phyloP scores from a whole-genome alignment of 2,888 invertebrate genomes.

The Tolmerus cingulatus region DNA sequence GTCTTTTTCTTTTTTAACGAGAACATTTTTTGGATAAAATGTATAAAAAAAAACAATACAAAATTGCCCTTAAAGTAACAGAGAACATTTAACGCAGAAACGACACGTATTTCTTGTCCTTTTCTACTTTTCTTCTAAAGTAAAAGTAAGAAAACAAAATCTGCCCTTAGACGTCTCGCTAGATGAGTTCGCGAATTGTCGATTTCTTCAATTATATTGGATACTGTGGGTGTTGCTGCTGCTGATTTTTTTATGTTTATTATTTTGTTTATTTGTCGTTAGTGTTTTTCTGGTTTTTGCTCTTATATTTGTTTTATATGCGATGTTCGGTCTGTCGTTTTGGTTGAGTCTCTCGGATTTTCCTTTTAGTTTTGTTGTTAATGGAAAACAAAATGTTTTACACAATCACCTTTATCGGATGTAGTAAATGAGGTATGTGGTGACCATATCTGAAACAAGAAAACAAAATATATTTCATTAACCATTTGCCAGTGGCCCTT shows the following conservation, averaged over 20 bases:
- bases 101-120: constrained; percentile 13
- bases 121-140: constrained; percentile 29
- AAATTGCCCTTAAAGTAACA: constrained; percentile 35
- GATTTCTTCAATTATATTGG: not conserved
- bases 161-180: constrained; percentile 3
- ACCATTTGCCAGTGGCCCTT: not conserved
- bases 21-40: not conserved
- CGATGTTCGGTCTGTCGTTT: constrained; percentile 17
- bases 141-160: constrained; percentile 13
- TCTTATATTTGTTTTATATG: not conserved
- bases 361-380: constrained; percentile 19
- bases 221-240: not conserved
- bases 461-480: not conserved
- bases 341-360: constrained; percentile 36
- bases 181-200: constrained; percentile 23
- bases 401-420: constrained; percentile 54
- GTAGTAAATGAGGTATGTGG: constrained; percentile 55
- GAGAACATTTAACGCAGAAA: constrained; percentile 26
- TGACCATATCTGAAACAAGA: constrained; percentile 52
- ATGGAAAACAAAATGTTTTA: constrained; percentile 46
- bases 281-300: not conserved
- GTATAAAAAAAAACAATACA: constrained; percentile 19
- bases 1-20: not conserved
- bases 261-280: not conserved
- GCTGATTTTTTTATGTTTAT: not conserved